phyloP scores from a whole-genome alignment of 2,797 vertebrate species.

The Pangasius macronema region DNA sequence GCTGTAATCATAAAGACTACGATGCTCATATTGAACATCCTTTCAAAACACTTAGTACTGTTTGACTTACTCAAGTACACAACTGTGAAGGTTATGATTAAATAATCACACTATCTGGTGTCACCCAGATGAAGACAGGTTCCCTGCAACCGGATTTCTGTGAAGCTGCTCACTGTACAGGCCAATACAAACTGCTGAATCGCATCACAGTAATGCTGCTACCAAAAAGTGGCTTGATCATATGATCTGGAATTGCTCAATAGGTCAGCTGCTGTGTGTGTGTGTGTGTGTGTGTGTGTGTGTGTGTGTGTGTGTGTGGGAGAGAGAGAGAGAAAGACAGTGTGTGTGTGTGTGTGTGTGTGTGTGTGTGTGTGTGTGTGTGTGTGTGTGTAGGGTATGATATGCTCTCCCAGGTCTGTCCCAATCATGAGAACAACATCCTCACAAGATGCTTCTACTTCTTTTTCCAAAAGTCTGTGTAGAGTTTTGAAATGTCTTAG shows the following conservation, averaged over 20 bases:
- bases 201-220: neutral
- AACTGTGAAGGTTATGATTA: neutral
- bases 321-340: neutral
- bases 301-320: neutral
- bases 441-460: neutral
- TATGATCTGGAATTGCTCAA: constrained; percentile 7
- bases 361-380: neutral
- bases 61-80: neutral
- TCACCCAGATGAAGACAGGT: neutral
- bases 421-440: neutral
- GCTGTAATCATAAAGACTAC: neutral
- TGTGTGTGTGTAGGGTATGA: neutral
- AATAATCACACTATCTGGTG: neutral
- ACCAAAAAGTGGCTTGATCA: neutral
- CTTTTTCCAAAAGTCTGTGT: neutral
- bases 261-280: neutral
- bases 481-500: neutral
- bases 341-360: too few species aligned
- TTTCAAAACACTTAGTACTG: neutral
- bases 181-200: neutral
- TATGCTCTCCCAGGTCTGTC: neutral
- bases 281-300: neutral
- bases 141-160: neutral
- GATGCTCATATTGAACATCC: neutral
- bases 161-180: neutral